phyloP scores from a whole-genome alignment of 2,888 invertebrate species.

The Alloscopus bannaensis region DNA sequence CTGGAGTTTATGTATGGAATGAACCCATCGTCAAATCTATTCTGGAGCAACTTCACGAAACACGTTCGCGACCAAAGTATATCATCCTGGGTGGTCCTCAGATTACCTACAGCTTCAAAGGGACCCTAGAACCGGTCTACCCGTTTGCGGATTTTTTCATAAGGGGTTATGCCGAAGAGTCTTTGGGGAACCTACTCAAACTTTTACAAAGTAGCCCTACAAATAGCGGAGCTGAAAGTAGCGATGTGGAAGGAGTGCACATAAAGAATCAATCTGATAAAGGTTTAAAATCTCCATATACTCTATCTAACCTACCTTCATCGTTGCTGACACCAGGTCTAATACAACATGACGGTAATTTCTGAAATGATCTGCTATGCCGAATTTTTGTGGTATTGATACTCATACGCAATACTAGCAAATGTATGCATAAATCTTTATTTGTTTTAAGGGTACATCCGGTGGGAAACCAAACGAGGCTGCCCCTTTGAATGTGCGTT shows the following conservation, averaged over 20 bases:
- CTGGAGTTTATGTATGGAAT: slow-evolving; percentile 40
- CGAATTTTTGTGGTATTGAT: not conserved
- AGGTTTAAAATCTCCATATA: slow-evolving; percentile 11
- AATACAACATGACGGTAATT: slow-evolving; percentile 22
- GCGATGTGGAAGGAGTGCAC: slow-evolving; percentile 17
- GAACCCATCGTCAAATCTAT: slow-evolving; percentile 20
- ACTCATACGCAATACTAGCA: not conserved
- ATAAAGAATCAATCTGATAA: not conserved
- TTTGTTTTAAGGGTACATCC: slow-evolving; percentile 19
- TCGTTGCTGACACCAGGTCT: slow-evolving; percentile 21
- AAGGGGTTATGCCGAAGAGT: slow-evolving; percentile 26
- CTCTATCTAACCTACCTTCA: slow-evolving; percentile 18
- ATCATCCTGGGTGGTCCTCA: slow-evolving; percentile 28
- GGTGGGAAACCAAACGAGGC: slow-evolving; percentile 46
- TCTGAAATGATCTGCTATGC: not conserved
- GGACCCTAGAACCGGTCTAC: slow-evolving; percentile 22
- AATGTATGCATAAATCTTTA: not conserved
- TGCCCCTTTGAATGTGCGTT: slow-evolving; percentile 41
- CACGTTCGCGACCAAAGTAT: slow-evolving; percentile 12
- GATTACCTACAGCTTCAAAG: slow-evolving; percentile 32
- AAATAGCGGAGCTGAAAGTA: not conserved
- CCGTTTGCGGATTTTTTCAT: slow-evolving; percentile 31
- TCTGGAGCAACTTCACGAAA: slow-evolving; percentile 7
- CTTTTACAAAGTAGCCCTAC: not conserved
- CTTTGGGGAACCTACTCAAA: slow-evolving; percentile 9